phyloP scores from a whole-genome alignment of 2,113 vertebrate genomes.

The Tonatia bakeri region DNA sequence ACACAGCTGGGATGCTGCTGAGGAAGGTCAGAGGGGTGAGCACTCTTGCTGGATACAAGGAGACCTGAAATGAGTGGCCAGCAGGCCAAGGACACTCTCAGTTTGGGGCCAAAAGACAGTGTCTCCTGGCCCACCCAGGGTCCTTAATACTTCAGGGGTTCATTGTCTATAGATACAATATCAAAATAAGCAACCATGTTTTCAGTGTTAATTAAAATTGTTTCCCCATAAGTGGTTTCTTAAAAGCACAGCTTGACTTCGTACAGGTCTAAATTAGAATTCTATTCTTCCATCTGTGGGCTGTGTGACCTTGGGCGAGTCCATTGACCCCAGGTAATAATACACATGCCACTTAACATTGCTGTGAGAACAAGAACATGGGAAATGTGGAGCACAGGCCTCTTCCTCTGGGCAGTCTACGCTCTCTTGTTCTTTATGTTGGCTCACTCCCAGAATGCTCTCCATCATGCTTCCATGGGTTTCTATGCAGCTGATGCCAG shows the following conservation, averaged over 20 bases:
- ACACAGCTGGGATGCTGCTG: no score
- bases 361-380: neutral
- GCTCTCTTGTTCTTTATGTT: neutral
- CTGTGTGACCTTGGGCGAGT: neutral
- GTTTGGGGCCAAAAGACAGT: neutral
- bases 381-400: neutral
- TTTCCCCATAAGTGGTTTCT: neutral
- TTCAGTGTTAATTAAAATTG: neutral
- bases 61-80: neutral
- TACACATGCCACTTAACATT: neutral
- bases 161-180: neutral
- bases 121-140: neutral
- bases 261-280: neutral
- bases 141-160: neutral
- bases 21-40: neutral
- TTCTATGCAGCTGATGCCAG: neutral
- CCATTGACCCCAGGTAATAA: neutral
- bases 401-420: neutral
- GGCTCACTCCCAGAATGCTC: neutral
- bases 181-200: neutral
- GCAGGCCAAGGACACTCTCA: neutral
- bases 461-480: neutral
- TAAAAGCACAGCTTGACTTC: neutral
- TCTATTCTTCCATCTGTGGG: neutral
- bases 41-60: neutral